Conservation (phyloP, 2,888 invertebrate species). For the Pristionchus maxplancki region DNA sequence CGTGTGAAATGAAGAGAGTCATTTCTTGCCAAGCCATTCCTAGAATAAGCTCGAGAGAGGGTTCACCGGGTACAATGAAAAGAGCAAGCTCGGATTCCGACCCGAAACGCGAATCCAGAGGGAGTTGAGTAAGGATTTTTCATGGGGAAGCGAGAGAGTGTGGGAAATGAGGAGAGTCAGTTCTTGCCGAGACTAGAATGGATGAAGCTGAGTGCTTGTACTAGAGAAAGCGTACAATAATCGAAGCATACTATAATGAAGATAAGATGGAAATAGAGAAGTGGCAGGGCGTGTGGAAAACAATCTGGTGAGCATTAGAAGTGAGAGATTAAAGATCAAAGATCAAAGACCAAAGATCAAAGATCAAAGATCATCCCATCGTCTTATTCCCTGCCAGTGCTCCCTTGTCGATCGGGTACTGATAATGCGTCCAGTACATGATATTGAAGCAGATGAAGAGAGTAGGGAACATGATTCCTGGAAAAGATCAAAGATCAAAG, state of each 20-base stretch:
- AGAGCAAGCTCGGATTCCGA: constrained; percentile 18
- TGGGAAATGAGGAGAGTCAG: not conserved
- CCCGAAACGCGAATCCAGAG: not conserved
- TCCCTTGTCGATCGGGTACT: constrained; percentile 21
- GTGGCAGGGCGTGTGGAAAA: not conserved
- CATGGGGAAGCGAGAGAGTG: too few relatives aligned
- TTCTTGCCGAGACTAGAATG: not conserved
- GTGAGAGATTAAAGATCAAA: not conserved
- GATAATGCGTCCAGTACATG: constrained; percentile 65
- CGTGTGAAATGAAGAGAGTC: too few relatives aligned
- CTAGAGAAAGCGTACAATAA: not conserved
- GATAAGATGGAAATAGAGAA: not conserved
- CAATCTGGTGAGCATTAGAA: not conserved
- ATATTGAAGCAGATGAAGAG: constrained; percentile 68
- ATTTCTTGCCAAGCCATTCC: too few relatives aligned
- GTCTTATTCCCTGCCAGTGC: not conserved
- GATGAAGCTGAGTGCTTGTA: not conserved
- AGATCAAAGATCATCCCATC: not conserved
- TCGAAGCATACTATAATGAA: not conserved
- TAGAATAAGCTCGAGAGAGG: too few relatives aligned
- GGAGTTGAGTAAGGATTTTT: too few relatives aligned
- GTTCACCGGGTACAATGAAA: not conserved
- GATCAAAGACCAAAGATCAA: not conserved
- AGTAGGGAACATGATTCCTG: constrained; percentile 62
- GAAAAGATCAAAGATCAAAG: constrained; percentile 40